Base-by-base conservation (phyloP, 2,797 vertebrate genomes). In the Nyctibius grandis region DNA sequence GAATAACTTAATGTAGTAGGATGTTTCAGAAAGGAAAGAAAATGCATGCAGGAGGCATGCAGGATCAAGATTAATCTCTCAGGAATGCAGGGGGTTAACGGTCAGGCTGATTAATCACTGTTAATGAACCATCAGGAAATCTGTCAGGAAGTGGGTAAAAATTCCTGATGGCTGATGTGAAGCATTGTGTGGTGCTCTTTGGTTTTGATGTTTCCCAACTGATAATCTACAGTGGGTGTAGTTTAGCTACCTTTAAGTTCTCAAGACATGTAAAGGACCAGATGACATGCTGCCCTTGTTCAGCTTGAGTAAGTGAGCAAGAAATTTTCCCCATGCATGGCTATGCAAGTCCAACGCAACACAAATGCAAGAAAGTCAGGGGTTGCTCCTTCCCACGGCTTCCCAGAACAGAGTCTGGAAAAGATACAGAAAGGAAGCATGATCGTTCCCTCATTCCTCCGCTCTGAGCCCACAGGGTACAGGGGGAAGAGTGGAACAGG, bases 1-100 rank as follows among this genome's bases (percentile, higher is more conserved):
- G 91, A 95, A 96, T 95, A 94, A 94, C 93, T 96, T 82, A 85
- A 94, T 92, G 94, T 36, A 93, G 89, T 95, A 93, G 90, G 94
- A 95, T 91, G 91, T 96, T 97, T 96, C 83, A 86, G 93, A 96
- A 95, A 97, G 91, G 95, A 96, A 97, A 95, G 91, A 96, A 96
- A 97, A 91, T 95, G 77, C 85, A 60, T 76, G 95, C 92, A 92
- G 95, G 95, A 95, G 95, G 94, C 92, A 96, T 95, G 95, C n/a
- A n/a, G 79, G 59, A 51, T 96, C n/a, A 36, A 95, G 95, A 95
- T 94, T 98, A 97, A 98, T 97, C 90, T 40, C 78, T 91, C 93
- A 98, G 94, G 98, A 98, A 98, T 98, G 98, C 94, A 89, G 96
- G 92, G 92, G 95, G 97, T 97, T 98, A 97, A 97, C 85, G 81